A percentile compares a stretch with the other conserved stretches of the same genome.
Evolutionary conservation across 1,140 invertebrate genomes (phyloP).

Genomic region (Zelostemma sp.): DNA sequence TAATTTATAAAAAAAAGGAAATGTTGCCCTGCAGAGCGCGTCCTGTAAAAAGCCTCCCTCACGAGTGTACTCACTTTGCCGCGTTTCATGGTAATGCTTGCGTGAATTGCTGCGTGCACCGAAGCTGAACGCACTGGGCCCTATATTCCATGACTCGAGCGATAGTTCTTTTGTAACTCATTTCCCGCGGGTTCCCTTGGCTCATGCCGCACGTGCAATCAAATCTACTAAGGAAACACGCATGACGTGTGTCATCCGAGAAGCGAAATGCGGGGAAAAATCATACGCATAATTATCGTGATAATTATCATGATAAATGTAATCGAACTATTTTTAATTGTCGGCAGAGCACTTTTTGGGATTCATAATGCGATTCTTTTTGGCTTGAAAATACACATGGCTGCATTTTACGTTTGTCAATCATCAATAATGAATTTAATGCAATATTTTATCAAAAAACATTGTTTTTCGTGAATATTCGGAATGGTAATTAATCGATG

Average conservation of each 20-base stretch:
- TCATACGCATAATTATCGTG: neutral
- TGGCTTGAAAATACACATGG: no score
- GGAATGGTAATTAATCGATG: no score
- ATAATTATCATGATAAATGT: neutral
- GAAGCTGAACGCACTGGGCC: slow-evolving; percentile 57
- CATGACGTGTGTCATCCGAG: slow-evolving; percentile 3
- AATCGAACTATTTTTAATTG: slow-evolving; percentile 5
- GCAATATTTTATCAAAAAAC: neutral
- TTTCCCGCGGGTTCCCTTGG: slow-evolving; percentile 27
- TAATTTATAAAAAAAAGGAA: no score
- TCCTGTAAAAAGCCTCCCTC: slow-evolving; percentile 14
- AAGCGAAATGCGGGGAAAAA: slow-evolving; percentile 3
- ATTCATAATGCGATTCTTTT: neutral
- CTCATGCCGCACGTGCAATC: neutral
- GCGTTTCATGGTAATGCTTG: slow-evolving; percentile 53
- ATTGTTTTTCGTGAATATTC: no score
- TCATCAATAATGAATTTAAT: neutral
- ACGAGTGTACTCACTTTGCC: slow-evolving; percentile 40
- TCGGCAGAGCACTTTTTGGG: neutral
- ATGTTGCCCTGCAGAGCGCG: no score
- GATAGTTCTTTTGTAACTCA: slow-evolving; percentile 44
- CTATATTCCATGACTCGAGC: slow-evolving; percentile 53
- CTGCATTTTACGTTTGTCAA: no score
- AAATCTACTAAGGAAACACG: slow-evolving; percentile 1
- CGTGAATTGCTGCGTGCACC: slow-evolving; percentile 58